Base-by-base conservation (phyloP, 1,140 invertebrate species). In the Dendrolimus punctatus region DNA sequence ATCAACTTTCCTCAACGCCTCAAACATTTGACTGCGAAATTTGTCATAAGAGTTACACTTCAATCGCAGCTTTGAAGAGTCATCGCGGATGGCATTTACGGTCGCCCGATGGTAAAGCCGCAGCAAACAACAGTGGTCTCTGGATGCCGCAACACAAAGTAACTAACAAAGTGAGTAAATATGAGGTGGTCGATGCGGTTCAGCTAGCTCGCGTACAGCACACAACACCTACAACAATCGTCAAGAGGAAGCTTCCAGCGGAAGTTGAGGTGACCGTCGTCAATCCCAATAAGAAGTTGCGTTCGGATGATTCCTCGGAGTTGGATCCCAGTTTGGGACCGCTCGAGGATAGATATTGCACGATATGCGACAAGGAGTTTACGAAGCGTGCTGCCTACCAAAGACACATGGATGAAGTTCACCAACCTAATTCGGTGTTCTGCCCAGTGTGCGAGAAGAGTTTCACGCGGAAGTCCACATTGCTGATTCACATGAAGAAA, bases 31-130 rank as follows among this genome's bases (percentile, higher is more conserved):
- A 89, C n/a, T 92, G 91, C 56, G 79, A 87, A 23, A 83, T 88
- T 9, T 92, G 91, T 49, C 83, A 88, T 51, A 91, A 91, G 60
- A 85, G 80, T 38, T 90, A 91, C 55, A 89, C 89, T 0, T 87
- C 87, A 1, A 88, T 88, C 46, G 80, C 87, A 4, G 87, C 87
- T 0, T 60, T 91, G 44, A 90, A 90, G 50, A 91, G 90, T 56
- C 91, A 92, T 61, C 83, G 88, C 9, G 90, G 90, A 1, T 91
- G 90, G 89, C 91, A 91, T 65, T 74, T 88, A 23, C 77, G 90
- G 4, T 87, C 81, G 0, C 88, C 87, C 6, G 88, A 88, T 60
- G 85, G 87, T 5, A 88, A 87, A 66, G 87, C 87, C 6, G 87
- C 87, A 8, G 86, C 85, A 2, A 88, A 87, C 51, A 88, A 87